A percentile compares a stretch with the other conserved stretches of the same genome.
phyloP scores from a whole-genome alignment of 2,888 invertebrate species.

The Mythimna loreyi region DNA sequence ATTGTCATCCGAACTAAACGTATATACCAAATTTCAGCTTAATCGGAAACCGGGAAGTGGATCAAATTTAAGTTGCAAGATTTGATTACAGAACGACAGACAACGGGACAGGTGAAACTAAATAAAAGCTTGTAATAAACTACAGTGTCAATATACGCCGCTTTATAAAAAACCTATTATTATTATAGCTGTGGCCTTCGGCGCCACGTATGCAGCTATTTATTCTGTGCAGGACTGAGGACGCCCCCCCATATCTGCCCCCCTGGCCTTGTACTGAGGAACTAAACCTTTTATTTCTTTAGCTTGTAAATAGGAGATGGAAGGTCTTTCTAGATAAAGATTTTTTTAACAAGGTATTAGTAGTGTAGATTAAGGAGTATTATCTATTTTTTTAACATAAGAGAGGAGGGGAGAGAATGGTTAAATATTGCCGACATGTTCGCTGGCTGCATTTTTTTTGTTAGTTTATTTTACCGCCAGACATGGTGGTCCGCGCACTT shows the following conservation, averaged over 20 bases:
- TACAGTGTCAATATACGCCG: neutral
- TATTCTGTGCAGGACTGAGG: constrained; percentile 40
- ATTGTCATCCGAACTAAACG: too few species aligned
- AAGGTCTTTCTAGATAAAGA: constrained; percentile 10
- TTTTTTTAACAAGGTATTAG: neutral
- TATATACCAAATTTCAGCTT: too few species aligned
- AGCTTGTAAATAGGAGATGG: constrained; percentile 8
- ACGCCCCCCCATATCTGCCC: constrained; percentile 16
- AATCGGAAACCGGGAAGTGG: too few species aligned
- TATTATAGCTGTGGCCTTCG: constrained; percentile 28
- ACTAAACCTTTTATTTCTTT: constrained; percentile 20
- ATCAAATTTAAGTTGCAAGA: too few species aligned
- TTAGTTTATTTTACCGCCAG: too few species aligned
- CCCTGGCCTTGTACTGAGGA: constrained; percentile 31
- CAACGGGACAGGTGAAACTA: too few species aligned
- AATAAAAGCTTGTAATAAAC: neutral
- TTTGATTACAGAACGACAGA: too few species aligned
- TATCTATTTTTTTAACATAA: neutral
- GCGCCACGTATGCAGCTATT: constrained; percentile 30
- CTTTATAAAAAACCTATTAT: constrained; percentile 24
- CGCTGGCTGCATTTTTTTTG: too few species aligned
- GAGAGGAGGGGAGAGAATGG: neutral
- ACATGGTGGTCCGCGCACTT: too few species aligned
- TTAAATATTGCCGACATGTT: too few species aligned
- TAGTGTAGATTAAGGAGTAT: neutral